These are phyloP conservation scores for Enteromius fasciolatus DNA, from an alignment of 2,797 vertebrate species.

Conservation along the genomic window DNA sequence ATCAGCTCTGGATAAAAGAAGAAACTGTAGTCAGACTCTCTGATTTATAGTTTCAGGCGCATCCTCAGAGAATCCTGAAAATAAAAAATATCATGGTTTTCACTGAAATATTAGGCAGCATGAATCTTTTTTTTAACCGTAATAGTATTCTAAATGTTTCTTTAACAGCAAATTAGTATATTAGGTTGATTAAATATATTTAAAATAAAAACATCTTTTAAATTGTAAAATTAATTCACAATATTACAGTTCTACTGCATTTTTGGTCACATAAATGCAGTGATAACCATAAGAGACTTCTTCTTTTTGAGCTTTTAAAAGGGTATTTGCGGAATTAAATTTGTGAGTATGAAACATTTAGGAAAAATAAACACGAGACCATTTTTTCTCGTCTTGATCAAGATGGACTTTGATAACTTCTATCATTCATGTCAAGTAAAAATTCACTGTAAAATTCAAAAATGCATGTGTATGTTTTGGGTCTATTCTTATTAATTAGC, in stretches of 20 bases:
- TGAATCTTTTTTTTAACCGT: background rate
- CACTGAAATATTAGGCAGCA: background rate
- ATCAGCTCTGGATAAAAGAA: conserved; percentile 12
- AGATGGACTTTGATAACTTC: background rate
- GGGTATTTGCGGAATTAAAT: background rate
- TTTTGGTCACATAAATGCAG: background rate
- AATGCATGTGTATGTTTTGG: background rate
- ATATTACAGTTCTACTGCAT: background rate
- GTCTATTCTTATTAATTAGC: background rate
- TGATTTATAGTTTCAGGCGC: background rate
- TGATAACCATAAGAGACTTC: background rate
- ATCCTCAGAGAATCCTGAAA: background rate
- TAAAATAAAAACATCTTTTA: background rate
- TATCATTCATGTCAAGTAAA: background rate
- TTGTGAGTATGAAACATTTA: background rate
- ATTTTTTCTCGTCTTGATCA: background rate
- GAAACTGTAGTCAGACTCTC: background rate
- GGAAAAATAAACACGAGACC: background rate
- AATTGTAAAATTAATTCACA: background rate
- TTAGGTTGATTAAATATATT: background rate
- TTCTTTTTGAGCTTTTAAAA: background rate
- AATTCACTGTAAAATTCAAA: background rate
- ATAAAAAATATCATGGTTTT: background rate
- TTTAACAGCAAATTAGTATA: background rate
- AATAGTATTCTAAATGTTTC: background rate